phyloP scores from a whole-genome alignment of 2,113 vertebrate species.

The Stictonetta naevosa region DNA sequence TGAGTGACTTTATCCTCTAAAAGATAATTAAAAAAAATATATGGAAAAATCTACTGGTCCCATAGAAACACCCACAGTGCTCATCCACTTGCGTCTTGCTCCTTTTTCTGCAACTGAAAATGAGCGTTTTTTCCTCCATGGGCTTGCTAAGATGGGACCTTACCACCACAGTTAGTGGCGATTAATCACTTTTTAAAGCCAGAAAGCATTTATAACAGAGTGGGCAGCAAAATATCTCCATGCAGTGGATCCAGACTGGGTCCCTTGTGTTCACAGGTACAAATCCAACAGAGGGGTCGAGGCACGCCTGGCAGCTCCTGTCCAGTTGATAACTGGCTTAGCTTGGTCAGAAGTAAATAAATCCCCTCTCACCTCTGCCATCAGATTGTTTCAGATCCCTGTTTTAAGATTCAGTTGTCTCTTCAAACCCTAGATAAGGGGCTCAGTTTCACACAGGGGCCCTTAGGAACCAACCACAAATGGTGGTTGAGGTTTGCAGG shows the following conservation, averaged over 20 bases:
- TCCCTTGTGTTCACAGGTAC: background rate
- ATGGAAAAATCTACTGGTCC: background rate
- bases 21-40: background rate
- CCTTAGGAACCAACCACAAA: background rate
- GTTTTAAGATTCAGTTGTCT: background rate
- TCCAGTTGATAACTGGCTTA: background rate
- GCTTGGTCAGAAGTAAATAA: background rate
- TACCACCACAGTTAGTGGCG: fast-evolving
- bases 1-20: background rate
- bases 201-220: background rate
- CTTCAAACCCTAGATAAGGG: background rate
- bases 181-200: background rate
- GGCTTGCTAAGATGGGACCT: background rate
- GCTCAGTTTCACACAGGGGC: fast-evolving
- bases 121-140: background rate
- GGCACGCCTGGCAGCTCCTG: background rate
- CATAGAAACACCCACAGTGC: background rate
- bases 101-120: background rate
- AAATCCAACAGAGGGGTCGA: background rate
- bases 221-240: background rate
- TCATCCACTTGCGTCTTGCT: background rate
- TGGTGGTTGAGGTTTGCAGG: background rate
- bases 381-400: background rate
- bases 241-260: background rate
- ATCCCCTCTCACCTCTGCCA: background rate